A percentile compares a stretch with the other conserved stretches of the same genome.
Conservation (phyloP, 2,888 invertebrate genomes). For the Lepidochrysops patricia region DNA sequence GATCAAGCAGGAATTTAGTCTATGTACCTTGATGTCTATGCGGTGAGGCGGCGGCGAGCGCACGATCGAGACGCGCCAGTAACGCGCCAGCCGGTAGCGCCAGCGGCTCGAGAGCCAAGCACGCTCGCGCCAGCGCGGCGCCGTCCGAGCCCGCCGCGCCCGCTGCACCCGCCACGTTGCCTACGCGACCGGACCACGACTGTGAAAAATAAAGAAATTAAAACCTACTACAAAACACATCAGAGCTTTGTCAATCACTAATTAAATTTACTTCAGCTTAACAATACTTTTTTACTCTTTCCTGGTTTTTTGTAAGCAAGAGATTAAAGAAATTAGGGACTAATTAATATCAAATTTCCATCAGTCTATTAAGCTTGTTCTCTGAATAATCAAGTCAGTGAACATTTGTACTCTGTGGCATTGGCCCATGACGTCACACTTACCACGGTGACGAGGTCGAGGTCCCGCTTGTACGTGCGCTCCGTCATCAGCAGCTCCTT, state of each 20-base stretch:
- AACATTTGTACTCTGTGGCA: no score
- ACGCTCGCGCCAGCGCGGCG: constrained; percentile 60
- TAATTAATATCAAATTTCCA: no score
- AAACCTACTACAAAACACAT: no score
- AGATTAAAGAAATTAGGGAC: no score
- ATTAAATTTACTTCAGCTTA: no score
- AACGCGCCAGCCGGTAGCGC: constrained; percentile 88
- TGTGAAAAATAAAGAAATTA: constrained; percentile 26
- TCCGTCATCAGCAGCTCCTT: constrained; percentile 97
- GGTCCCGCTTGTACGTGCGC: constrained; percentile 93
- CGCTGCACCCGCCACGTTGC: constrained; percentile 34
- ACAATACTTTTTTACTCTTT: no score
- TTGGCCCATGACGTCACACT: no score
- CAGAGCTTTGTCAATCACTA: no score
- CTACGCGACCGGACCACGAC: constrained; percentile 57
- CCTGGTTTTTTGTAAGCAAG: no score
- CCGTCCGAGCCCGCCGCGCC: constrained; percentile 36
- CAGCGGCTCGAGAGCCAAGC: constrained; percentile 83
- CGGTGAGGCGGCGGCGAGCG: constrained; percentile 72
- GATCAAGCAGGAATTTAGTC: no score
- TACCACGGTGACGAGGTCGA: constrained; percentile 92
- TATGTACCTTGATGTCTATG: constrained; percentile 20
- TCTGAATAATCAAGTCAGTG: no score
- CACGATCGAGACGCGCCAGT: constrained; percentile 78
- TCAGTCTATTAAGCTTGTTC: no score